Percentiles rank a stretch among this genome's conserved stretches.
phyloP scores from a whole-genome alignment of 2,797 vertebrate genomes.

The Pempheris klunzingeri region DNA sequence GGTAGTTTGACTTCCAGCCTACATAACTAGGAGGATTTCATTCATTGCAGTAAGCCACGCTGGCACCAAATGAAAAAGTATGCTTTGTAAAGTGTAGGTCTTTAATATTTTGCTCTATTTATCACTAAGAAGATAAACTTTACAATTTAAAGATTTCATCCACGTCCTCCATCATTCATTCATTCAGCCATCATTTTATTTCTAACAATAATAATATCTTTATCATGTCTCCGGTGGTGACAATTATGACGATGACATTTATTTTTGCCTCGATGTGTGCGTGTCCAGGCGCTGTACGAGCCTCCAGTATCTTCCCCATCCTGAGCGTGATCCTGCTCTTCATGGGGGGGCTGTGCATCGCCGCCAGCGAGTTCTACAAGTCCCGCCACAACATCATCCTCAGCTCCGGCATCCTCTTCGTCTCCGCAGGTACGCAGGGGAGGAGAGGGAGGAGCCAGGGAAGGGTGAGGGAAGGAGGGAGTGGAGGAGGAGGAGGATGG shows the following conservation, averaged over 20 bases:
- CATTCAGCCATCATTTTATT: not conserved
- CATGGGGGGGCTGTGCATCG: slow-evolving; percentile 98
- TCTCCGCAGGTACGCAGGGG: slow-evolving; percentile 91
- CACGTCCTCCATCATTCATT: not conserved
- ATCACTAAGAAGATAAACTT: not conserved
- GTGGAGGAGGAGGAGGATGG: not conserved
- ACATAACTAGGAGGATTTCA: not conserved
- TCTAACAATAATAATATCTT: not conserved
- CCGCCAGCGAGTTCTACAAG: slow-evolving; percentile 99
- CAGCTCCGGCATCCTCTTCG: slow-evolving; percentile 97
- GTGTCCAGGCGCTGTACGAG: slow-evolving; percentile 92
- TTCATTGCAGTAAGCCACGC: not conserved
- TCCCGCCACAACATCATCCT: slow-evolving; percentile 99
- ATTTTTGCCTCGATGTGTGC: slow-evolving; percentile 33
- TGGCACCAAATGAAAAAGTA: not conserved
- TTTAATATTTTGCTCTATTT: not conserved
- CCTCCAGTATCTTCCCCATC: slow-evolving; percentile 98
- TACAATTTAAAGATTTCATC: not conserved
- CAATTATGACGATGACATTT: slow-evolving; percentile 7
- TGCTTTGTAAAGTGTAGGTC: not conserved
- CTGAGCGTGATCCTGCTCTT: slow-evolving; percentile 98
- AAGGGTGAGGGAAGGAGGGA: not conserved
- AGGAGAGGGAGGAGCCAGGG: not conserved
- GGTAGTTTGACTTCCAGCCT: not conserved
- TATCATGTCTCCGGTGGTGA: not conserved